Evolutionary conservation across 2,888 invertebrate genomes (phyloP).

Genomic region (Euzetes globulus): DNA sequence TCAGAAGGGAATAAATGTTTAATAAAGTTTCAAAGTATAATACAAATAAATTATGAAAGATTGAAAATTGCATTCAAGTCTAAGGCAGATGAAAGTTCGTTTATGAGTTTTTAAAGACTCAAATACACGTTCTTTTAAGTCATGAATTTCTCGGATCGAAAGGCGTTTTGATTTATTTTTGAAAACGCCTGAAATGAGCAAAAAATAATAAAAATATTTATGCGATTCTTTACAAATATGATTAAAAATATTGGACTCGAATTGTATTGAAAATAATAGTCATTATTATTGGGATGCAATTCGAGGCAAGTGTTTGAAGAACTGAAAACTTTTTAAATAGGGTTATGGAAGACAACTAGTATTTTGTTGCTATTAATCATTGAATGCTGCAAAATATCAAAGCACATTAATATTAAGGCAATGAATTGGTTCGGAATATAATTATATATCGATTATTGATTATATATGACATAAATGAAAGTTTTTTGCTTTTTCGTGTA

Average conservation of each 20-base stretch:
- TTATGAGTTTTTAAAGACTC: too few relatives aligned
- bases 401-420: background rate
- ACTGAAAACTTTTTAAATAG: background rate
- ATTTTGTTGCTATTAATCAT: slow-evolving; percentile 1
- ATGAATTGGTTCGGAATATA: background rate
- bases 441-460: background rate
- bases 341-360: slow-evolving; percentile 14
- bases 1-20: background rate
- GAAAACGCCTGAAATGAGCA: too few relatives aligned
- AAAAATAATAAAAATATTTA: too few relatives aligned
- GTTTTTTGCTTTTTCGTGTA: background rate
- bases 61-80: background rate
- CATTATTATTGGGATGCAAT: too few relatives aligned
- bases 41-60: slow-evolving; percentile 2
- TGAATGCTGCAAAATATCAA: background rate
- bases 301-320: background rate
- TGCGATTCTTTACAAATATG: too few relatives aligned
- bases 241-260: too few relatives aligned
- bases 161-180: too few relatives aligned
- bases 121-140: too few relatives aligned
- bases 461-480: background rate
- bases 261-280: too few relatives aligned
- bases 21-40: background rate
- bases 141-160: too few relatives aligned
- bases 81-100: background rate